Conservation (phyloP, 2,113 vertebrate species). For the Amia ocellicauda region DNA sequence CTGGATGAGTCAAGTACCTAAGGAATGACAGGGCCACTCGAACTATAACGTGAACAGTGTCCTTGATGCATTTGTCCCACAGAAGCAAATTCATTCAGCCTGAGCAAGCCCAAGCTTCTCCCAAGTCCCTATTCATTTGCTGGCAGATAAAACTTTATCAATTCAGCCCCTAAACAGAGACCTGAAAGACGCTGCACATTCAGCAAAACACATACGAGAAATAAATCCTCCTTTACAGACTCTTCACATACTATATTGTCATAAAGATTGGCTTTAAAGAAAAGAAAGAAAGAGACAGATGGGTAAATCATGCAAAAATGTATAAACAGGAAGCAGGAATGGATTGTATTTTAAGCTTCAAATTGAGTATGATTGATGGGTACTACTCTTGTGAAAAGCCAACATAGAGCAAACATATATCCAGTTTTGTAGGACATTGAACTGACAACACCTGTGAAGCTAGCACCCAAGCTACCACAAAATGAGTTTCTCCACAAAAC, state of each 20-base stretch:
- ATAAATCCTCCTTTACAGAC: neutral
- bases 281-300: neutral
- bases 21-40: constrained; percentile 28
- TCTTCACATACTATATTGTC: neutral
- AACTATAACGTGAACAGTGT: constrained; percentile 26
- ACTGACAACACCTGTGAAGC: constrained; percentile 42
- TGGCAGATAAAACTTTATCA: constrained; percentile 6
- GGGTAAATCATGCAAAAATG: neutral
- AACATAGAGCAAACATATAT: neutral
- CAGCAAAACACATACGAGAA: neutral
- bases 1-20: constrained; percentile 19
- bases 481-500: constrained; percentile 36
- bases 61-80: neutral
- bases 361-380: too few species aligned
- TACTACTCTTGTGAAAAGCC: constrained; percentile 24
- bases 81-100: too few species aligned
- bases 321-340: too few species aligned
- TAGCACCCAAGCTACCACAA: constrained; percentile 28
- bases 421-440: constrained; percentile 46
- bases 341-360: too few species aligned
- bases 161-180: neutral
- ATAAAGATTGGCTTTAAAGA: neutral
- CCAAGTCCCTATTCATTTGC: constrained; percentile 1
- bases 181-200: neutral
- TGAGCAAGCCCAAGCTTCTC: neutral